Evolutionary conservation across 2,113 vertebrate genomes (phyloP), one percentile per base, ranked within the genome.

Genomic region (Poecile atricapillus): DNA sequence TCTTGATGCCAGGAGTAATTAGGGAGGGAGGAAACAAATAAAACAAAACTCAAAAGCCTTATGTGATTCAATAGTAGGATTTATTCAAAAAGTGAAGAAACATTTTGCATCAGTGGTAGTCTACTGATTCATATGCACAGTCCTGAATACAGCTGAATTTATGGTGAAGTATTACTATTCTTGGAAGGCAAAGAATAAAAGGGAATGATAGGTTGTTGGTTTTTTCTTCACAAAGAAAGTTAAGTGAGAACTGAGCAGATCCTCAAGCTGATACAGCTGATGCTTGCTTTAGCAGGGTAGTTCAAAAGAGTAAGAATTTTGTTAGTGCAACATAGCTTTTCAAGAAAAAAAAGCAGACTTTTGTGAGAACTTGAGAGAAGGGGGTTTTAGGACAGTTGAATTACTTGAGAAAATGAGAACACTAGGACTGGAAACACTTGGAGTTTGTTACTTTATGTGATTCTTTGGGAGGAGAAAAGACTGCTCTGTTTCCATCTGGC

Each of bases 41-140:
- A 44, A 63, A 52, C n/a, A 41, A 62, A 84, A 41, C 2, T 43
- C 11, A 24, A 33, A 70, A 37, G 4, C 35, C 1, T 28, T 30
- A 28, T 13, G 33, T n/a, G 44, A 81, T 75, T 81, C 47, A 47
- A 5, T 13, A 43, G 18, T 55, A 43, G 15, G 16, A 41, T 69
- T 93, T 89, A 37, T 64, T 62, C 5, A 62, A 77, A 80, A 68
- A 52, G 1, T 58, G 33, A 77, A 82, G 79, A 93, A 97, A 87
- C 89, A 47, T 91, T 95, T 97, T 94, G 71, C 24, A 23, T 83
- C 85, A 91, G 58, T 93, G 77, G 79, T 85, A 92, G 95, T 95
- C 52, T 97, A n/a, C 78, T 94, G 94, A 94, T 94, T 83, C 73
- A 76, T 85, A 65, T 91, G 53, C 83, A 56, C 58, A 53, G 68